Percentiles rank a stretch among this genome's conserved stretches.
phyloP scores from a whole-genome alignment of 2,888 invertebrate genomes.

The Dryobota labecula region DNA sequence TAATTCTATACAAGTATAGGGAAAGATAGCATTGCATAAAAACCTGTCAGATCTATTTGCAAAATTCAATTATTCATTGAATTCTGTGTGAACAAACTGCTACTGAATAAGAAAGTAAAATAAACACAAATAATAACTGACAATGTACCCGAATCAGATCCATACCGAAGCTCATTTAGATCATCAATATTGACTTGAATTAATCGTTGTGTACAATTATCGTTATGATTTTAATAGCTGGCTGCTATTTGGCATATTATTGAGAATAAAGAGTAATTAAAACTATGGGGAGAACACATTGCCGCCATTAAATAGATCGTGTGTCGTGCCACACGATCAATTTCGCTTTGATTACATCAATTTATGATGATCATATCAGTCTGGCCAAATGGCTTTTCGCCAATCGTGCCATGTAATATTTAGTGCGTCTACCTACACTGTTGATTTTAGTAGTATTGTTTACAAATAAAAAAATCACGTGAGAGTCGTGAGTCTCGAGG shows the following conservation, averaged over 20 bases:
- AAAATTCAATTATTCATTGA: constrained; percentile 1
- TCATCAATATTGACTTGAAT: constrained; percentile 27
- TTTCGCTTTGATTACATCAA: constrained; percentile 63
- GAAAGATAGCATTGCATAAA: constrained; percentile 2
- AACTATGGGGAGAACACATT: constrained; percentile 33
- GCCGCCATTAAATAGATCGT: constrained; percentile 26
- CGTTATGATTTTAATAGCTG: constrained; percentile 10
- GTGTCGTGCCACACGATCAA: constrained; percentile 46
- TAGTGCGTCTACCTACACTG: constrained; percentile 11
- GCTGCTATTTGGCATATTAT: constrained; percentile 19
- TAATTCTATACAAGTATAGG: no score
- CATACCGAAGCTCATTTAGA: constrained; percentile 8
- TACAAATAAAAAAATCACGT: not conserved
- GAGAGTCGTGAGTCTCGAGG: no score
- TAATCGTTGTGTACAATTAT: constrained; percentile 8
- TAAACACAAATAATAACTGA: constrained; percentile 11
- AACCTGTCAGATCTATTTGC: not conserved
- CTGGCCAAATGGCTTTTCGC: constrained; percentile 58
- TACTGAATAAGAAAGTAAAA: constrained; percentile 13
- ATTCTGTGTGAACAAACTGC: not conserved
- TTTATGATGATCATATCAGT: constrained; percentile 64
- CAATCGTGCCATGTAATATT: constrained; percentile 37
- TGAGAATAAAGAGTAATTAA: constrained; percentile 39
- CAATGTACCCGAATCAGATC: not conserved
- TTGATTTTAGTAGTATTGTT: not conserved